These are phyloP conservation scores for Halcyon senegalensis DNA, from an alignment of 2,113 vertebrate genomes.

Conservation along the genomic window DNA sequence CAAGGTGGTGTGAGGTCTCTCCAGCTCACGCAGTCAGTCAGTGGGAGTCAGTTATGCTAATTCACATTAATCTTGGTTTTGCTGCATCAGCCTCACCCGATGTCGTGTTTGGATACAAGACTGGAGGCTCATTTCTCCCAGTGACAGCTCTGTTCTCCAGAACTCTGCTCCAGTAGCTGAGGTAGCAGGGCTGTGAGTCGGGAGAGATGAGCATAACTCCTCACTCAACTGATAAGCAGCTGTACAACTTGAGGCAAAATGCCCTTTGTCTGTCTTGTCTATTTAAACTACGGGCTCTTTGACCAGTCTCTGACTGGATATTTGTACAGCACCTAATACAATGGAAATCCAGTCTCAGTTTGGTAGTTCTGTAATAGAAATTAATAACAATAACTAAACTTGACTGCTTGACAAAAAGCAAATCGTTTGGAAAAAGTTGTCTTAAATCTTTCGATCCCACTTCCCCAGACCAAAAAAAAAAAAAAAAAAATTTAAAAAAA, in stretches of 20 bases:
- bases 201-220: neutral
- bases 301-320: neutral
- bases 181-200: neutral
- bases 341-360: slow-evolving; percentile 6
- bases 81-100: neutral
- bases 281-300: neutral
- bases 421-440: slow-evolving; percentile 59
- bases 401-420: slow-evolving; percentile 62
- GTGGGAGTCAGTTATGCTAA: neutral
- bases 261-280: neutral
- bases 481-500: neutral
- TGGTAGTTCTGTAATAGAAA: slow-evolving; percentile 36
- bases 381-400: slow-evolving; percentile 68
- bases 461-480: slow-evolving; percentile 45
- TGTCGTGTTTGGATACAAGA: neutral
- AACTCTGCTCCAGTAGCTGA: neutral
- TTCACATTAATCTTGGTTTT: neutral
- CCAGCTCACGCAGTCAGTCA: neutral
- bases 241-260: neutral
- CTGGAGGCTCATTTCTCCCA: neutral
- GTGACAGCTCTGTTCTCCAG: neutral
- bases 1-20: neutral
- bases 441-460: slow-evolving; percentile 62
- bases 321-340: neutral
- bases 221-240: neutral